Conservation (phyloP, 2,888 invertebrate genomes). For the Orchesella flavescens region DNA sequence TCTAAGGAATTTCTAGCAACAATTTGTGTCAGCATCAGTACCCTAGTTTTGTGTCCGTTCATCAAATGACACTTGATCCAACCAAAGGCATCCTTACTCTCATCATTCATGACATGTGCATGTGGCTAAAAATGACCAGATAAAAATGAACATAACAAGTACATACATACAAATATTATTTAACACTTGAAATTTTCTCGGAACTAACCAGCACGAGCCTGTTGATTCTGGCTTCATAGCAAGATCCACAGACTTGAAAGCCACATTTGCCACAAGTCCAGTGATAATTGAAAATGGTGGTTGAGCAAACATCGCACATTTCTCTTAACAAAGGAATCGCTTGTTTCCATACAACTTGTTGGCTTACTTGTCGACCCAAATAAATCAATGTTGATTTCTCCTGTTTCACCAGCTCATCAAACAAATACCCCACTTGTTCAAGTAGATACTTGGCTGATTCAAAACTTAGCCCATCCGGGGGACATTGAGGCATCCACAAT, state of each 20-base stretch:
- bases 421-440: constrained; percentile 88
- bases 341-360: constrained; percentile 86
- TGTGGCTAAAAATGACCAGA: too few relatives aligned
- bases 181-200: too few relatives aligned
- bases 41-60: constrained; percentile 85
- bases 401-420: constrained; percentile 93
- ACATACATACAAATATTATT: not conserved
- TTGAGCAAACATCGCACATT: constrained; percentile 97
- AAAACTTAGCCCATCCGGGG: constrained; percentile 83
- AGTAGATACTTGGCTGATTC: constrained; percentile 91
- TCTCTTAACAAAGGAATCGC: constrained; percentile 95
- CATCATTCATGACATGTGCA: not conserved
- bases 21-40: constrained; percentile 94
- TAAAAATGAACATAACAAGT: not conserved
- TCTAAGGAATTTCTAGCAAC: constrained; percentile 89
- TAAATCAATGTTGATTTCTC: constrained; percentile 85
- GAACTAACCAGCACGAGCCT: too few relatives aligned
- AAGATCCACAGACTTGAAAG: constrained; percentile 96
- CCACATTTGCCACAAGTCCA: constrained; percentile 88
- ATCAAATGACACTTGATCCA: constrained; percentile 84
- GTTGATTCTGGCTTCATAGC: constrained; percentile 77
- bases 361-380: constrained; percentile 11
- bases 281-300: constrained; percentile 97
- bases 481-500: constrained; percentile 86
- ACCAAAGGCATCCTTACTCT: constrained; percentile 79